Evolutionary conservation across 2,888 invertebrate genomes (phyloP).

Genomic region (Zygogramma bicolorata): DNA sequence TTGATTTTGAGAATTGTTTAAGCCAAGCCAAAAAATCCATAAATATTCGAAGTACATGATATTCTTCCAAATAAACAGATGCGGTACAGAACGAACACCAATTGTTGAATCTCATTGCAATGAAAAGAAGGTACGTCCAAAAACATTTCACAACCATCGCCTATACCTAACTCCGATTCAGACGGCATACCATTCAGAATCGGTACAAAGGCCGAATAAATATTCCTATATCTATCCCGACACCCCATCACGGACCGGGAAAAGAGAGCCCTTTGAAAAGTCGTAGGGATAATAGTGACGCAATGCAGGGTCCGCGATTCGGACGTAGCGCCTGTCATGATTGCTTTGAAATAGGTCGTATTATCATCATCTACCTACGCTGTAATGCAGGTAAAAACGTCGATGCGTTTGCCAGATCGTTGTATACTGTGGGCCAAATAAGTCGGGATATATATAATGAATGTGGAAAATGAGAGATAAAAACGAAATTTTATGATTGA

Average conservation of each 20-base stretch:
- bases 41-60: no score
- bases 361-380: constrained; percentile 26
- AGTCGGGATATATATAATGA: no score
- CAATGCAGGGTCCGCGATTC: constrained; percentile 16
- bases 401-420: constrained; percentile 16
- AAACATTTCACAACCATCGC: not conserved
- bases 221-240: constrained; percentile 9
- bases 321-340: constrained; percentile 3
- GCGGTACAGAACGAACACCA: not conserved
- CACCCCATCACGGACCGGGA: constrained; percentile 2
- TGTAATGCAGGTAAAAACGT: constrained; percentile 30
- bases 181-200: not conserved
- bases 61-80: not conserved
- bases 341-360: constrained; percentile 23
- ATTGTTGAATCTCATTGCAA: not conserved
- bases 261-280: constrained; percentile 11
- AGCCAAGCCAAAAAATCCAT: no score
- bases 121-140: not conserved
- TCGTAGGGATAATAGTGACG: constrained; percentile 5
- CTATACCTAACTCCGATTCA: not conserved
- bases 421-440: constrained; percentile 2
- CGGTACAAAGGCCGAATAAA: constrained; percentile 7
- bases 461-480: not conserved
- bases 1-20: no score
- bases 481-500: not conserved